Percentiles rank a stretch among this genome's conserved stretches.
These are phyloP conservation scores for Catharus fuscescens DNA, from an alignment of 2,113 vertebrate genomes.

Conservation along the genomic window DNA sequence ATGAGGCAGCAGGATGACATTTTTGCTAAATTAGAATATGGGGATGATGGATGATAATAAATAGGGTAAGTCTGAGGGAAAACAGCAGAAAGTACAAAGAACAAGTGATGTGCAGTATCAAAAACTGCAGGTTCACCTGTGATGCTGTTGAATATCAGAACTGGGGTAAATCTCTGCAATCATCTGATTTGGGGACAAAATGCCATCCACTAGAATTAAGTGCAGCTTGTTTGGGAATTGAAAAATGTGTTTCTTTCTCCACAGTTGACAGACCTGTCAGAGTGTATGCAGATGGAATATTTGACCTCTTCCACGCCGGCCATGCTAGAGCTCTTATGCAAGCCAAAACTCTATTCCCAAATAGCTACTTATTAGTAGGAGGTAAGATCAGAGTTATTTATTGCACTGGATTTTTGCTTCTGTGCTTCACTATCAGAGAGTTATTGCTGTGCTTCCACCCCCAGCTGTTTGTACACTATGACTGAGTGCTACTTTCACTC, in stretches of 20 bases:
- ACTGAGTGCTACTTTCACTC: constrained; percentile 13
- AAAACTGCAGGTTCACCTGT: not conserved
- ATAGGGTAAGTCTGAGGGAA: not conserved
- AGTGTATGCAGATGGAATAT: constrained; percentile 98
- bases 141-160: not conserved
- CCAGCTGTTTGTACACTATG: constrained; percentile 7
- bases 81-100: not conserved
- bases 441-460: not conserved
- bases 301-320: constrained; percentile 97
- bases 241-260: constrained; percentile 65
- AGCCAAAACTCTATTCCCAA: constrained; percentile 98
- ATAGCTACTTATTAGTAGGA: constrained; percentile 98
- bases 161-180: not conserved
- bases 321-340: constrained; percentile 99
- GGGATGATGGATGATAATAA: constrained; percentile 40
- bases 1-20: constrained; percentile 46
- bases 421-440: not conserved
- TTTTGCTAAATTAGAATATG: constrained; percentile 45
- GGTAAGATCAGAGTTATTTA: constrained; percentile 80
- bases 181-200: not conserved
- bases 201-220: not conserved
- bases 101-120: not conserved
- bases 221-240: not conserved
- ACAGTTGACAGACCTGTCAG: constrained; percentile 94
- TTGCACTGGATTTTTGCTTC: not conserved